Conservation (phyloP, 2,113 vertebrate genomes). For the Chaenogobius annularis region DNA sequence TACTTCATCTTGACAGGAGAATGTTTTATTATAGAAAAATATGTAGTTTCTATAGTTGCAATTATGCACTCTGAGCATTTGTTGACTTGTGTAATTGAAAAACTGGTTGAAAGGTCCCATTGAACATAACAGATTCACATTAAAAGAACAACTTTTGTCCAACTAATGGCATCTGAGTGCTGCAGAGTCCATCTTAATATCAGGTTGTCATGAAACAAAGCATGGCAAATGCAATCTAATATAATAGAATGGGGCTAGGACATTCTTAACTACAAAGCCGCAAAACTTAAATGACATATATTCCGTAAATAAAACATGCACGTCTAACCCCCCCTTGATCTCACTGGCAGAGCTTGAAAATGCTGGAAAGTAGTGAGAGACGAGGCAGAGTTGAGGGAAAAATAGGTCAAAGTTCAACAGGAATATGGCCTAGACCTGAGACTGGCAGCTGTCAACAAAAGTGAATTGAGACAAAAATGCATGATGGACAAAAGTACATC, state of each 20-base stretch:
- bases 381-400: no score
- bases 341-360: not conserved
- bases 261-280: not conserved
- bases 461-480: not conserved
- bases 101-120: not conserved
- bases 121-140: not conserved
- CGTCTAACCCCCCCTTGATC: not conserved
- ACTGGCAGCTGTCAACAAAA: no score
- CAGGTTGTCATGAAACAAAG: not conserved
- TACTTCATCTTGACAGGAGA: conserved; percentile 3
- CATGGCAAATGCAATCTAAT: not conserved
- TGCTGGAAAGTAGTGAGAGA: not conserved
- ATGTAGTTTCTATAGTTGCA: not conserved
- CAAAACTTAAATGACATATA: not conserved
- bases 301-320: not conserved
- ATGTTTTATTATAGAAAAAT: not conserved
- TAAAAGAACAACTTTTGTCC: not conserved
- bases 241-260: not conserved
- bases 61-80: not conserved
- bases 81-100: not conserved
- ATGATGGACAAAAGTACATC: no score
- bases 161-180: not conserved
- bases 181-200: not conserved
- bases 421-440: not conserved
- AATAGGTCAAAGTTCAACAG: not conserved